phyloP scores from a whole-genome alignment of 2,888 invertebrate species.

The Amaurobius ferox region DNA sequence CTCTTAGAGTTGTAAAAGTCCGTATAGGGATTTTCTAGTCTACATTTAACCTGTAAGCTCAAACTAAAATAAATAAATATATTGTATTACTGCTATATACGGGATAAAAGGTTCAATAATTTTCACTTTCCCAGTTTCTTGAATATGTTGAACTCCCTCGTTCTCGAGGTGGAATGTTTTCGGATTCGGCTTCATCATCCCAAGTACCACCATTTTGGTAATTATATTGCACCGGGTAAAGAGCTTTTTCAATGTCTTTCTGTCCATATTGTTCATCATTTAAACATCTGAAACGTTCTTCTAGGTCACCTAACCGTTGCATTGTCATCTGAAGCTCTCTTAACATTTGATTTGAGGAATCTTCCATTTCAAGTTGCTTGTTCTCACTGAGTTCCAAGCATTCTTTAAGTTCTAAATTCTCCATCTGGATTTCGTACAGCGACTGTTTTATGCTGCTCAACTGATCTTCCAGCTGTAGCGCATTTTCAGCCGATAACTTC shows the following conservation, averaged over 20 bases:
- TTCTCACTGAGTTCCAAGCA: conserved; percentile 61
- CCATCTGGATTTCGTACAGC: conserved; percentile 65
- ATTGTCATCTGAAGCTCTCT: conserved; percentile 65
- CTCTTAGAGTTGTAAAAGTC: not conserved
- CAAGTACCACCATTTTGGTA: conserved; percentile 48
- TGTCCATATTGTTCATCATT: conserved; percentile 41
- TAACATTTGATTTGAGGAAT: conserved; percentile 57
- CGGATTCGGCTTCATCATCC: conserved; percentile 27
- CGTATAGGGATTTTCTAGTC: conserved; percentile 14
- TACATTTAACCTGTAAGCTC: conserved; percentile 56
- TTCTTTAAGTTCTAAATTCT: conserved; percentile 64
- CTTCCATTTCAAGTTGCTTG: conserved; percentile 64
- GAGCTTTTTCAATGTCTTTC: conserved; percentile 30
- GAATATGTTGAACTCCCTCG: conserved; percentile 23
- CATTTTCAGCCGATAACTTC: conserved; percentile 60
- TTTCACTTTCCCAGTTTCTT: conserved; percentile 60
- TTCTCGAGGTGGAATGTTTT: conserved; percentile 27
- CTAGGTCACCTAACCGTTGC: conserved; percentile 52
- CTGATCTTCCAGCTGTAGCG: conserved; percentile 59
- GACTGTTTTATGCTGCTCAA: conserved; percentile 58
- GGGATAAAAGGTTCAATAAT: conserved; percentile 33
- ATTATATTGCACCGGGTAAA: conserved; percentile 50
- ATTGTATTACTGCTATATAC: not conserved
- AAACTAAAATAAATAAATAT: conserved; percentile 57
- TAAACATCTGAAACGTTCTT: conserved; percentile 54